phyloP scores from a whole-genome alignment of 1,140 invertebrate species.

The Mycetomoellerius zeteki region DNA sequence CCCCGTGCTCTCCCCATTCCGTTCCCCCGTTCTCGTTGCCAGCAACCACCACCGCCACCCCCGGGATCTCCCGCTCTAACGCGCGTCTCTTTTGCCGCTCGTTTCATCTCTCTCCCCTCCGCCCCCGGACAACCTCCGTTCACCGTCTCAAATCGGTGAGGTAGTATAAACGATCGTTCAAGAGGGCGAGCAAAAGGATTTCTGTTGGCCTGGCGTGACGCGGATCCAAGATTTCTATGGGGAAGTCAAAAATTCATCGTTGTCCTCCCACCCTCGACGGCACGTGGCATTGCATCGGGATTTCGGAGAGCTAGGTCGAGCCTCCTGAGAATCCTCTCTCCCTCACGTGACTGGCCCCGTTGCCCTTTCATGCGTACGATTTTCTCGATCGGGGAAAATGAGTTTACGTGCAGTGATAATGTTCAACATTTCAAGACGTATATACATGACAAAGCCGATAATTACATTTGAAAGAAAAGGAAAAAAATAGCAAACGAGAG shows the following conservation, averaged over 20 bases:
- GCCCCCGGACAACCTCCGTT: neutral
- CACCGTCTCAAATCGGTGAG: conserved; percentile 39
- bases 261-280: conserved; percentile 28
- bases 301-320: conserved; percentile 43
- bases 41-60: conserved; percentile 39
- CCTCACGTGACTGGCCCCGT: conserved; percentile 32
- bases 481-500: neutral
- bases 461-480: neutral
- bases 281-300: conserved; percentile 46
- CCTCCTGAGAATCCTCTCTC: conserved; percentile 58
- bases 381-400: conserved; percentile 37
- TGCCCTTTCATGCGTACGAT: conserved; percentile 19
- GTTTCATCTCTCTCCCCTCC: conserved; percentile 6
- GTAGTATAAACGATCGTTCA: conserved; percentile 66
- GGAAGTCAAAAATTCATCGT: conserved; percentile 71
- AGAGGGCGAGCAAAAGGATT: conserved; percentile 46
- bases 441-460: neutral
- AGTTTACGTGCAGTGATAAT: conserved; percentile 61
- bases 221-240: conserved; percentile 69
- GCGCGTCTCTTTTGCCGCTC: conserved; percentile 58
- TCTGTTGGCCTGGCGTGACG: conserved; percentile 63
- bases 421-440: conserved; percentile 19
- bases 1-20: conserved; percentile 37
- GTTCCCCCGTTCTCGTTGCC: conserved; percentile 51
- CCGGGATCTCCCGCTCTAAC: conserved; percentile 58